Evolutionary conservation across 1,140 invertebrate species (phyloP).

Genomic region (Drosophila micromelanica): DNA sequence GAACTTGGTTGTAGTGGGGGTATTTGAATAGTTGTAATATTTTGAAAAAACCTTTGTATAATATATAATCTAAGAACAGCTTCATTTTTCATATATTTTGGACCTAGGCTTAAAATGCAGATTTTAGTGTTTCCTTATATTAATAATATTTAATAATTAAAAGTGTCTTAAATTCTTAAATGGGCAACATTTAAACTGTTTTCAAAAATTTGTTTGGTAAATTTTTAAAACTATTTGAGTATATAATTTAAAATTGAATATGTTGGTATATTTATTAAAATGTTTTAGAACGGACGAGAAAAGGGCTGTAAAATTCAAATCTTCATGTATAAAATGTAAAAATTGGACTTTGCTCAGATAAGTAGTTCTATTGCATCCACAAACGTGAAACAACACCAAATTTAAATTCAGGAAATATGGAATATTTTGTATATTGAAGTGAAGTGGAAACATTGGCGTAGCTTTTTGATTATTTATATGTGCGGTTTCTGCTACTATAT

Average conservation of each 20-base stretch:
- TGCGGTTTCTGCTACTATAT: constrained; percentile 29
- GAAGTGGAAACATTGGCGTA: constrained; percentile 55
- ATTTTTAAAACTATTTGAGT: too few species aligned
- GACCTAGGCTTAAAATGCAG: neutral
- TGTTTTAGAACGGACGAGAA: neutral
- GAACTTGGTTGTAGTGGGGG: constrained; percentile 1
- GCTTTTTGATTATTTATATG: constrained; percentile 25
- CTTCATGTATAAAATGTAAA: neutral
- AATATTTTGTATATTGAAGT: constrained; percentile 48
- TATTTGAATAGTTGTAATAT: neutral
- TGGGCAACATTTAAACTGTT: neutral
- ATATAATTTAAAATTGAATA: neutral
- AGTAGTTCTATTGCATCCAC: constrained; percentile 45
- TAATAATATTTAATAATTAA: neutral
- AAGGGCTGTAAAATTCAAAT: constrained; percentile 11
- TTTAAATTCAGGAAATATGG: constrained; percentile 34
- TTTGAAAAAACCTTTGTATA: too few species aligned
- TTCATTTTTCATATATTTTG: neutral
- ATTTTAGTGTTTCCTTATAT: too few species aligned
- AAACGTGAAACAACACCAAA: constrained; percentile 28
- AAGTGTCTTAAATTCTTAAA: neutral
- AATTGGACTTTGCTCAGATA: neutral
- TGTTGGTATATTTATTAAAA: neutral
- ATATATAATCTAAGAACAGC: neutral
- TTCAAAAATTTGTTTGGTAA: too few species aligned